phyloP scores from a whole-genome alignment of 2,888 invertebrate species.

The Spatulosminthurus flaviceps region DNA sequence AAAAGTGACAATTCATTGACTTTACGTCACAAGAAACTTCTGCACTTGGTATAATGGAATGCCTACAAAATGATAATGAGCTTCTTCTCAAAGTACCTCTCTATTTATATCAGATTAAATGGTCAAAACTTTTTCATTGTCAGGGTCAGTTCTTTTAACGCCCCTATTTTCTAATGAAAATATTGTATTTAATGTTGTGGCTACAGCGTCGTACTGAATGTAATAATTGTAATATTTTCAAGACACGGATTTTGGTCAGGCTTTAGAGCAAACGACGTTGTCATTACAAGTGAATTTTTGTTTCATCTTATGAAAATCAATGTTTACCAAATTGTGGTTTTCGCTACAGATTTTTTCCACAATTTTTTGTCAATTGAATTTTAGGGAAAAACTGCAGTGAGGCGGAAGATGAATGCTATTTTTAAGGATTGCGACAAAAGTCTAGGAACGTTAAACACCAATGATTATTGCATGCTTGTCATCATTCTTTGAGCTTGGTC shows the following conservation, averaged over 20 bases:
- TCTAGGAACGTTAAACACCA: slow-evolving; percentile 15
- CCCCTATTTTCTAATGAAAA: background rate
- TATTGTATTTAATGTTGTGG: too few relatives aligned
- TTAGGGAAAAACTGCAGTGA: background rate
- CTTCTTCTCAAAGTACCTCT: background rate
- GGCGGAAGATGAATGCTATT: background rate
- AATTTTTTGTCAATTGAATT: background rate
- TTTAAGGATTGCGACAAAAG: slow-evolving; percentile 4
- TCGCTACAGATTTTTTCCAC: background rate
- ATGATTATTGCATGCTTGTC: slow-evolving; percentile 12
- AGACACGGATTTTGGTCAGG: too few relatives aligned
- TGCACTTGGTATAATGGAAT: background rate
- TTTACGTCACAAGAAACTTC: background rate
- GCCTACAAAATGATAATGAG: slow-evolving; percentile 6
- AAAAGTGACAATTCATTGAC: slow-evolving; percentile 42
- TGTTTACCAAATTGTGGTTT: background rate
- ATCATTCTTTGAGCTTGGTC: too few relatives aligned
- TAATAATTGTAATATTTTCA: too few relatives aligned
- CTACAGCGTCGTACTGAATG: too few relatives aligned
- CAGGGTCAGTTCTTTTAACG: background rate
- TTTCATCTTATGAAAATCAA: too few relatives aligned
- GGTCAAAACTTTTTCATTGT: slow-evolving; percentile 26
- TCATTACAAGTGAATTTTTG: too few relatives aligned
- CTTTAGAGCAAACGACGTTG: too few relatives aligned
- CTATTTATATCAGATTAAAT: background rate